A percentile compares a stretch with the other conserved stretches of the same genome.
phyloP scores from a whole-genome alignment of 1,140 invertebrate species.

The Rhysida immarginata region DNA sequence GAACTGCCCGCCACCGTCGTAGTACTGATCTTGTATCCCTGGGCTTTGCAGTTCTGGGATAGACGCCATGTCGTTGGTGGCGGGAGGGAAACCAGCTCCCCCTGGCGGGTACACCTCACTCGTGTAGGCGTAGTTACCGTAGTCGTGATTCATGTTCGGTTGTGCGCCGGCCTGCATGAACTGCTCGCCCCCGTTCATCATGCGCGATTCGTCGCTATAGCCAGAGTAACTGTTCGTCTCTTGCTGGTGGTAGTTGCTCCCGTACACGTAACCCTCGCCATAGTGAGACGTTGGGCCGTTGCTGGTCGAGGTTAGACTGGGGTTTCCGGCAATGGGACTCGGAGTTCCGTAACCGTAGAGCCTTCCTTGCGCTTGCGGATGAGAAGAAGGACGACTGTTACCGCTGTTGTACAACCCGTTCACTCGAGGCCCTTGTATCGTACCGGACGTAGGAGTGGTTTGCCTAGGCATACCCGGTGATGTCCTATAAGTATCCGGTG shows the following conservation, averaged over 20 bases:
- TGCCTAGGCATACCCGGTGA: conserved; percentile 1
- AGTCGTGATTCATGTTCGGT: not conserved
- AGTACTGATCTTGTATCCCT: conserved; percentile 21
- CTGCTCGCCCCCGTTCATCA: conserved; percentile 3
- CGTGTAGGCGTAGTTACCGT: not conserved
- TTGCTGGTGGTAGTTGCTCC: not conserved
- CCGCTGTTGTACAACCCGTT: conserved; percentile 1
- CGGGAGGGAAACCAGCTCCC: conserved; percentile 44
- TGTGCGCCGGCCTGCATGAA: not conserved
- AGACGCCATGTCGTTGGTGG: conserved; percentile 38
- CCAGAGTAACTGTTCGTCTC: not conserved
- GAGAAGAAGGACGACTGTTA: not conserved
- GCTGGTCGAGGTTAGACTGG: not conserved
- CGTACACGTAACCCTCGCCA: not conserved
- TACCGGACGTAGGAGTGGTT: not conserved
- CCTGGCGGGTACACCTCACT: not conserved
- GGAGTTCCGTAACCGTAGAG: not conserved
- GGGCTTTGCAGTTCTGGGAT: conserved; percentile 42
- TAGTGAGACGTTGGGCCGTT: not conserved
- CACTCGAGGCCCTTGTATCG: not conserved
- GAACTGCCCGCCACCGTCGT: conserved; percentile 9
- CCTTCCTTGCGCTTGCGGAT: not conserved
- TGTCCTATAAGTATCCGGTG: not conserved
- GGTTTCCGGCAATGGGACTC: not conserved
- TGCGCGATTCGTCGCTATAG: not conserved